Evolutionary conservation across 1,140 invertebrate species (phyloP), one percentile per base, ranked within the genome.

Genomic region (Apis laboriosa): DNA sequence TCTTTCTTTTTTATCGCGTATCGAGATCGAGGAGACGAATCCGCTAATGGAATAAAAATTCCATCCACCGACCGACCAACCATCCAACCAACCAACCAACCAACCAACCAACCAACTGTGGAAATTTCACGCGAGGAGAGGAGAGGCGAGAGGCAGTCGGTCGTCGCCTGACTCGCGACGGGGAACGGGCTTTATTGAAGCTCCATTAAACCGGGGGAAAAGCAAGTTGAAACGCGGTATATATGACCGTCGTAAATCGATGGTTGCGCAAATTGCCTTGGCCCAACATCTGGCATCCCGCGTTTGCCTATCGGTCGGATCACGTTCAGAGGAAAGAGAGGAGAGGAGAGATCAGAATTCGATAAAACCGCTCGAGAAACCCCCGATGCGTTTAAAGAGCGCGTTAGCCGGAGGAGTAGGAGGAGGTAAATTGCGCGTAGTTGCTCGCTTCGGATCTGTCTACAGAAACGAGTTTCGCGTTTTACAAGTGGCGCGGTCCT

Each of bases 221-320:
- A 77, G 53, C 73, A 28, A 49, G 53, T 60, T 58, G 61, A 77
- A 66, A 56, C 64, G 61, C 68, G 83, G 24, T 63, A 63, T 83
- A 83, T 76, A 84, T 71, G 78, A 72, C 87, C 85, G 84, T 85
- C 86, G 81, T 84, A 87, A 90, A 90, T 91, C 89, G 88, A 91
- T 91, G 87, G 84, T 86, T 85, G 84, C 84, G 84, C 89, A 91
- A 90, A 91, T 91, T 90, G 85, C 86, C 86, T 84, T 85, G 85
- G 82, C 80, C 84, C 81, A 89, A 89, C 87, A 90, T 91, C 85
- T 89, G 86, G 83, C 78, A 80, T 83, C 34, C 5, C 82, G 68
- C 71, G 88, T 91, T 90, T 90, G 90, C 90, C 90, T 91, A 90
- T 91, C 87, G 84, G 88, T 81, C 88, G 77, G 84, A 91, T 92